phyloP scores from a whole-genome alignment of 1,140 invertebrate species.

The Halesus radiatus region DNA sequence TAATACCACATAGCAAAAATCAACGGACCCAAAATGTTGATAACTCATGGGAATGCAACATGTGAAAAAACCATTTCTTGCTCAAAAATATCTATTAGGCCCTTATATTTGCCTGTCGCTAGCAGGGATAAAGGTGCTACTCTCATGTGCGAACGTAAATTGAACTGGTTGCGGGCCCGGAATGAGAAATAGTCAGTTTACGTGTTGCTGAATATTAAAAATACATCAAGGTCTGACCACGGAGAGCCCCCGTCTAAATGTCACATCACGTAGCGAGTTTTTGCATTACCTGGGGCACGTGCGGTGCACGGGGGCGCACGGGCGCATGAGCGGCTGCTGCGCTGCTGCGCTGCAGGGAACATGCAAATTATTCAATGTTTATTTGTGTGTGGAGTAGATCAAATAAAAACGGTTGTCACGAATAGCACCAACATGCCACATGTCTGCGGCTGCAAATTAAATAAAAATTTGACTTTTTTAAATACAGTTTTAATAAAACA shows the following conservation, averaged over 20 bases:
- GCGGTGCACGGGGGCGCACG: no score
- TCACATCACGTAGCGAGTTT: conserved; percentile 21
- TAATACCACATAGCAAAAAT: no score
- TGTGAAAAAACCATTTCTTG: neutral
- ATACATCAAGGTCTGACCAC: conserved; percentile 29
- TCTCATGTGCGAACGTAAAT: conserved; percentile 28
- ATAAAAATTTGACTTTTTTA: no score
- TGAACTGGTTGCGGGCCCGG: conserved; percentile 10
- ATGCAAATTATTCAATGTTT: neutral
- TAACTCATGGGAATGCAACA: no score
- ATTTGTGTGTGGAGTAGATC: neutral
- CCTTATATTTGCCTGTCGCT: no score
- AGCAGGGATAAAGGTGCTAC: neutral
- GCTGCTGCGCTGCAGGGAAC: neutral
- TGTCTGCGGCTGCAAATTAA: no score
- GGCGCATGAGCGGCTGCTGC: no score
- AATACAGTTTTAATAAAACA: no score
- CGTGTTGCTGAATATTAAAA: conserved; percentile 39
- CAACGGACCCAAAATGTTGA: no score
- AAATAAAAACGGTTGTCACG: no score
- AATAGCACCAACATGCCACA: no score
- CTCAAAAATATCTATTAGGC: neutral
- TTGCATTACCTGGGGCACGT: conserved; percentile 15
- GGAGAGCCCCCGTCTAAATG: conserved; percentile 11
- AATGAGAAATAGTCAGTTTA: conserved; percentile 31